phyloP scores from a whole-genome alignment of 1,140 invertebrate genomes.

The Oncopeltus fasciatus region DNA sequence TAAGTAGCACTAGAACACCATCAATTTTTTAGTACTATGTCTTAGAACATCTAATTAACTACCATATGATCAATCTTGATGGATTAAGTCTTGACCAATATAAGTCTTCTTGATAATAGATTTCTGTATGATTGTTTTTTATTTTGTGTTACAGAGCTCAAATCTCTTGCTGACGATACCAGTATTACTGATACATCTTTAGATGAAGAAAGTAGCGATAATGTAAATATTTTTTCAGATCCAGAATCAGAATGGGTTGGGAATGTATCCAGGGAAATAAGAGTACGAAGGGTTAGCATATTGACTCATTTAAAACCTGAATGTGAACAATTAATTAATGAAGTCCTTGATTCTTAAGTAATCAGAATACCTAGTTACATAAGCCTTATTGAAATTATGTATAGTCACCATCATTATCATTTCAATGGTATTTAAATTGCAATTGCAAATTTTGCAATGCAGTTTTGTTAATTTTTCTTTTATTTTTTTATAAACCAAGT shows the following conservation, averaged over 20 bases:
- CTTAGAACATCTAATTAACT: no score
- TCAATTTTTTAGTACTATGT: no score
- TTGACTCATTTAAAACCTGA: constrained; percentile 8
- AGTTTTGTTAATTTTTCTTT: neutral
- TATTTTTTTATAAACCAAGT: neutral
- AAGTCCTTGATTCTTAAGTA: no score
- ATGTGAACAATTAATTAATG: constrained; percentile 12
- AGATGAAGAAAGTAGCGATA: constrained; percentile 31
- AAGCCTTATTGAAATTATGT: neutral
- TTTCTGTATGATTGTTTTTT: no score
- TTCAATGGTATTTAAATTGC: neutral
- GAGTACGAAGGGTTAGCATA: neutral
- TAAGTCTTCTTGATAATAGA: no score
- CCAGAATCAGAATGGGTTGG: constrained; percentile 41
- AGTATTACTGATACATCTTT: constrained; percentile 32
- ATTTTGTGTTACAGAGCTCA: no score
- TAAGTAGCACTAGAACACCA: no score
- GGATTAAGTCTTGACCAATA: no score
- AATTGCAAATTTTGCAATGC: neutral
- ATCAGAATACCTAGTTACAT: neutral
- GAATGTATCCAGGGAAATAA: neutral
- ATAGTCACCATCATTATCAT: neutral
- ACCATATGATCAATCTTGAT: no score
- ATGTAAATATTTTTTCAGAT: constrained; percentile 38
- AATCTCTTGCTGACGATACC: constrained; percentile 23